These are phyloP conservation scores for Lysandra bellargus DNA, from an alignment of 2,888 invertebrate species.

Conservation along the genomic window DNA sequence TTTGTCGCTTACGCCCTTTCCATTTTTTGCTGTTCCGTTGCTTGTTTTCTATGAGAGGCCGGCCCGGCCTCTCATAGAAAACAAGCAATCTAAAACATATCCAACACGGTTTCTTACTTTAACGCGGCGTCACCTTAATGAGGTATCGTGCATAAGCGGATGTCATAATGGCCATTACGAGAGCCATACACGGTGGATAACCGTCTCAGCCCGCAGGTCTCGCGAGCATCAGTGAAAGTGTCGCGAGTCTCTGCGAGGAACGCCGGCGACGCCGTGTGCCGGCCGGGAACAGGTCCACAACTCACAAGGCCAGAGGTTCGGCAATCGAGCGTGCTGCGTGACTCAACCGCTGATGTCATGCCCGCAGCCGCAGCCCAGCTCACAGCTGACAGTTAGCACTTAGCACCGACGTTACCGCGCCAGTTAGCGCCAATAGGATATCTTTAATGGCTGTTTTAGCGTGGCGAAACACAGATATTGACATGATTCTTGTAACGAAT, in stretches of 20 bases:
- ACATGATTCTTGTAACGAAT: not conserved
- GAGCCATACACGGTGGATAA: not conserved
- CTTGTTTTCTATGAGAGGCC: too few relatives aligned
- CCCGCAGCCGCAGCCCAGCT: not conserved
- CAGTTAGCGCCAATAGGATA: slow-evolving; percentile 1
- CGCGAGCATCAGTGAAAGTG: slow-evolving; percentile 21
- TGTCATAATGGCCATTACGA: not conserved
- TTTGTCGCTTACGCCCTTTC: too few relatives aligned
- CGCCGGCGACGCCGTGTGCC: not conserved
- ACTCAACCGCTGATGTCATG: slow-evolving; percentile 27
- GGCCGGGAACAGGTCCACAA: slow-evolving; percentile 20
- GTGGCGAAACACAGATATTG: not conserved
- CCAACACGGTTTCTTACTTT: too few relatives aligned
- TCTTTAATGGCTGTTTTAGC: not conserved
- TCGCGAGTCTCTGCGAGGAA: slow-evolving; percentile 8
- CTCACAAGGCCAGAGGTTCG: slow-evolving; percentile 2
- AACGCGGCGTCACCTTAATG: too few relatives aligned
- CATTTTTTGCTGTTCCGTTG: too few relatives aligned
- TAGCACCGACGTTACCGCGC: not conserved
- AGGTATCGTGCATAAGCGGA: not conserved
- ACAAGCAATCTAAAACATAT: too few relatives aligned
- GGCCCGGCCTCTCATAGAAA: too few relatives aligned
- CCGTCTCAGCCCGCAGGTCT: too few relatives aligned
- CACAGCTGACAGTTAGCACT: not conserved
- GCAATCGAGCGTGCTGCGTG: slow-evolving; percentile 17